Base-by-base conservation (phyloP, 2,797 vertebrate species). In the Psittacula derbiana region DNA sequence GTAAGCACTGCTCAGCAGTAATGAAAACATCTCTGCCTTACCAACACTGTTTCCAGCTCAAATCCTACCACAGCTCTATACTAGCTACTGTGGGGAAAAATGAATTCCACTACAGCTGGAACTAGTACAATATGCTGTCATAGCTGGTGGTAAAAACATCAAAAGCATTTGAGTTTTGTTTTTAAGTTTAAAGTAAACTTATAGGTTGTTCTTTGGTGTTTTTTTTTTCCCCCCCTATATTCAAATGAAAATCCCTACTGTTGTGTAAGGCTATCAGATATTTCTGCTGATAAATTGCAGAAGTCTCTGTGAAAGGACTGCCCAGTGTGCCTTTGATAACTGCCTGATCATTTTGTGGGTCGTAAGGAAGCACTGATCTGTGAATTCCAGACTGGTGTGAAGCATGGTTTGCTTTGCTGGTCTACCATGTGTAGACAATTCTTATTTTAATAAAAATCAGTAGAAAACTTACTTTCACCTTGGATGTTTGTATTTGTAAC, bases 141-240 rank as follows among this genome's bases (percentile, higher is more conserved):
- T 87, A 58, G 47, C 36, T 94, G 86, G 49, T 78, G 73, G 70
- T 66, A 66, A 93, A 90, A 91, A 41, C 58, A 75, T 72, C 1
- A 25, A 65, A 95, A 93, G 41, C 13, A 24, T 43, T 52, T 61
- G 36, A 83, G 71, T 40, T 65, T 80, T 74, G 28, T n/a, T 81
- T 84, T 72, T 27, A 60, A 52, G 31, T 82, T 89, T 70, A 90
- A 74, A 58, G 30, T 57, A 78, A 76, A 52, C n/a, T 82, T 16
- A 13, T 11, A 41, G 50, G 55, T 24, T 24, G 21, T 24, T 33
- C 33, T 16, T 57, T 17, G 21, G 14, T n/a, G 21, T 43, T 21
- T 10, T 17, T 65, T 44, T 81, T 47, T 36, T 36, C 9, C 4
- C n/a, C 25, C 57, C 33, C 24, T 41, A 43, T 49, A 23, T 46